phyloP scores from a whole-genome alignment of 2,113 vertebrate species.

The Poecile atricapillus region DNA sequence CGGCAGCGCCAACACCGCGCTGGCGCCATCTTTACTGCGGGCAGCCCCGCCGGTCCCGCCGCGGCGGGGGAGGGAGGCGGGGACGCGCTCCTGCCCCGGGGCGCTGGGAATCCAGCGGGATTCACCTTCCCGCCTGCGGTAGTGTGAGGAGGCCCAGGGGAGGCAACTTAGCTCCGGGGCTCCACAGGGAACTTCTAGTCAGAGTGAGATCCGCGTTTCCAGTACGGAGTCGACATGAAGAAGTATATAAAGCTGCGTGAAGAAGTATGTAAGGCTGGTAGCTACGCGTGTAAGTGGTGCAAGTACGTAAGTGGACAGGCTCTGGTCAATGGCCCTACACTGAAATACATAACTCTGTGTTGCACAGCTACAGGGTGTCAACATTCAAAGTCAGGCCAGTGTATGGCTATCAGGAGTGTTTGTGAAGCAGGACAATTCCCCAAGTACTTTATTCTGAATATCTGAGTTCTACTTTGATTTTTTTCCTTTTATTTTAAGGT shows the following conservation, averaged over 20 bases:
- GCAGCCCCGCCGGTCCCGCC: background rate
- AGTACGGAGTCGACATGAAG: accelerated
- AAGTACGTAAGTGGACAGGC: background rate
- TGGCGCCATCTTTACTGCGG: slow-evolving; percentile 8
- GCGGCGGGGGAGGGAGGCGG: background rate
- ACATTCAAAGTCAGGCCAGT: accelerated
- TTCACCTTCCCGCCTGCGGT: accelerated
- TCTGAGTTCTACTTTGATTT: background rate
- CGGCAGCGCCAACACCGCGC: accelerated
- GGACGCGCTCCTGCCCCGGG: background rate
- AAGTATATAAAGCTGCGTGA: accelerated
- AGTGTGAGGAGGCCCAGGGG: accelerated
- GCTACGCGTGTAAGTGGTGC: background rate
- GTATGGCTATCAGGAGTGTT: accelerated
- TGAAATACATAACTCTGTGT: accelerated
- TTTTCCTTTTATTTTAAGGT: background rate
- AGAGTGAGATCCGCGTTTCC: accelerated
- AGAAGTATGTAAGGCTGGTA: accelerated
- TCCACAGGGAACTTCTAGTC: background rate
- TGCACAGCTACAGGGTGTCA: accelerated
- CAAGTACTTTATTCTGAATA: background rate
- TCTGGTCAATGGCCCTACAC: accelerated
- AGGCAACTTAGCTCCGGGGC: accelerated
- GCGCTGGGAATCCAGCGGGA: accelerated
- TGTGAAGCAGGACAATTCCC: background rate